phyloP scores from a whole-genome alignment of 1,140 invertebrate genomes.

The Pogonomyrmex barbatus region DNA sequence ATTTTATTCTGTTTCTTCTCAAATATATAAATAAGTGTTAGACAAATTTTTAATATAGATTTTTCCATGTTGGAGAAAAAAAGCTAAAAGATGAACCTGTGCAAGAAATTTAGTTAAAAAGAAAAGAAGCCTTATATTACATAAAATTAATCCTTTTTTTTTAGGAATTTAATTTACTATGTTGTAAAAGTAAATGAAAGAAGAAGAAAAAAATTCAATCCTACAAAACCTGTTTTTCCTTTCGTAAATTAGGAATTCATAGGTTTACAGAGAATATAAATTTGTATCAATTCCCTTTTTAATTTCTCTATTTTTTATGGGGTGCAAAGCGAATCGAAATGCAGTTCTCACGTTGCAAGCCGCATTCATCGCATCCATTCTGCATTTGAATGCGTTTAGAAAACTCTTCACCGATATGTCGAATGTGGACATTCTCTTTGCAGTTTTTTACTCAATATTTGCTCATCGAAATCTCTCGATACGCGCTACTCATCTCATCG shows the following conservation, averaged over 20 bases:
- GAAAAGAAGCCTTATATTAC: too few species aligned
- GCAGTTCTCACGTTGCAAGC: slow-evolving; percentile 45
- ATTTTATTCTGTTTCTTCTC: background rate
- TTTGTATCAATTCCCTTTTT: slow-evolving; percentile 18
- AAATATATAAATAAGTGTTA: background rate
- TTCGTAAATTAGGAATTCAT: background rate
- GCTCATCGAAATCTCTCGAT: slow-evolving; percentile 13
- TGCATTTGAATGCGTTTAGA: slow-evolving; percentile 48
- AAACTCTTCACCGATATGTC: slow-evolving; percentile 14
- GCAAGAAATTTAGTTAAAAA: too few species aligned
- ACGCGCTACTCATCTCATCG: slow-evolving; percentile 39
- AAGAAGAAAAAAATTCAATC: background rate
- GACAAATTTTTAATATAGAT: too few species aligned
- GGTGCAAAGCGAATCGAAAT: slow-evolving; percentile 35
- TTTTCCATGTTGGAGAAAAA: too few species aligned
- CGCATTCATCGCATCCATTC: slow-evolving; percentile 45
- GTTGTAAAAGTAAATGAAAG: background rate
- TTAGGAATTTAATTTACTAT: too few species aligned
- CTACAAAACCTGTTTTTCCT: background rate
- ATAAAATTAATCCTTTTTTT: too few species aligned
- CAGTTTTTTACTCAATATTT: slow-evolving; percentile 21
- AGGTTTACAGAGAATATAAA: background rate
- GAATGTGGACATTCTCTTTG: slow-evolving; percentile 3
- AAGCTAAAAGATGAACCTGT: too few species aligned
- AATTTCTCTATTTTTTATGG: slow-evolving; percentile 15